A percentile compares a stretch with the other conserved stretches of the same genome.
Conservation (phyloP, 1,140 invertebrate genomes). For the Sycobia sp. region DNA sequence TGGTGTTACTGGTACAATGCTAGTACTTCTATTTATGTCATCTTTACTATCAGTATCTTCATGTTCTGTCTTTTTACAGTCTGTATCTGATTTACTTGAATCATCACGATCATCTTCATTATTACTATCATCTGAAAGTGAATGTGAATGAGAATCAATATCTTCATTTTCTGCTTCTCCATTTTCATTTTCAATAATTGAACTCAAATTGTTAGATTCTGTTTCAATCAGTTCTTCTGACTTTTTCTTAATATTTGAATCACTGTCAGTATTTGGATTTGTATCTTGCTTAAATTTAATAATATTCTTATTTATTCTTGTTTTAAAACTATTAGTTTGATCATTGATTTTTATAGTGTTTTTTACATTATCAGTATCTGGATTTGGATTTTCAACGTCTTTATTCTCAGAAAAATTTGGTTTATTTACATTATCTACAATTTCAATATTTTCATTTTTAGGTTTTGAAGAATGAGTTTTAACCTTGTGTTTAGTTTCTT, state of each 20-base stretch:
- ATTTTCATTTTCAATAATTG: slow-evolving; percentile 10
- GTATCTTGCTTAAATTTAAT: slow-evolving; percentile 40
- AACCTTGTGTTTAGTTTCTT: slow-evolving; percentile 66
- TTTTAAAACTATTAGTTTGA: slow-evolving; percentile 31
- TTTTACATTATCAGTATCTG: slow-evolving; percentile 36
- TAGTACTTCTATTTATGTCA: slow-evolving; percentile 9
- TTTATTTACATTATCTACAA: slow-evolving; percentile 32
- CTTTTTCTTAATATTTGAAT: slow-evolving; percentile 1
- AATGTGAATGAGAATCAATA: slow-evolving; percentile 30
- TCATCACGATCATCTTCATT: slow-evolving; percentile 24
- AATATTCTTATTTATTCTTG: neutral
- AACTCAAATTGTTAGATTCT: neutral
- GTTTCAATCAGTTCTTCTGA: neutral
- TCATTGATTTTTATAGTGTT: neutral
- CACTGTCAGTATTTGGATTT: slow-evolving; percentile 27
- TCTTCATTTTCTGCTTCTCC: slow-evolving; percentile 4
- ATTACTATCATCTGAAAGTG: slow-evolving; percentile 24
- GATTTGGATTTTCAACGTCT: too few relatives aligned
- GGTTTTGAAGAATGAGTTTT: slow-evolving; percentile 58
- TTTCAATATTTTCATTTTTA: slow-evolving; percentile 38
- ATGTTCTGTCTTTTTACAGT: slow-evolving; percentile 51
- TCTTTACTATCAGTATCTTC: slow-evolving; percentile 26
- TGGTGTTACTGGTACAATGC: slow-evolving; percentile 35
- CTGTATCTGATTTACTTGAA: slow-evolving; percentile 39
- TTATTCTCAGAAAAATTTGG: slow-evolving; percentile 3